phyloP scores from a whole-genome alignment of 2,797 vertebrate species.

The Pithecia hirsuta region DNA sequence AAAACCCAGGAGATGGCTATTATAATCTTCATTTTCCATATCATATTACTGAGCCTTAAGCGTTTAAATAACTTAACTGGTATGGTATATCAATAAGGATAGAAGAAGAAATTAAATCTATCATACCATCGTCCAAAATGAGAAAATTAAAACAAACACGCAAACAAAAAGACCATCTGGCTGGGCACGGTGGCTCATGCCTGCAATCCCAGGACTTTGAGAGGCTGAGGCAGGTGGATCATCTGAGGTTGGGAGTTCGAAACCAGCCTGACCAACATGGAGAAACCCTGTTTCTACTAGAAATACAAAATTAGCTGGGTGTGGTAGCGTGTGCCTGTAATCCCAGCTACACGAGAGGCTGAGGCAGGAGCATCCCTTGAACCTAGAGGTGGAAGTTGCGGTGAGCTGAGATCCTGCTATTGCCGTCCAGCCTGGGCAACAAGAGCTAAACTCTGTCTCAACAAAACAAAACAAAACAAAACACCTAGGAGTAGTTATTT shows the following conservation, averaged over 20 bases:
- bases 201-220: not conserved
- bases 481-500: not conserved
- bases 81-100: not conserved
- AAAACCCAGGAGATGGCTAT: not conserved
- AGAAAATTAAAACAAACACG: not conserved
- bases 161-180: not conserved
- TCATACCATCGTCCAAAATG: not conserved
- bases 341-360: not conserved
- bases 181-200: not conserved
- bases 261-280: not conserved
- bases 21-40: not conserved
- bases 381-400: not conserved
- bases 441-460: not conserved
- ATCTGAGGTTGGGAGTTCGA: not conserved
- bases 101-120: not conserved
- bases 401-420: not conserved
- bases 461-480: not conserved
- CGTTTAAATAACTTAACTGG: not conserved
- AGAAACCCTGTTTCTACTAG: not conserved
- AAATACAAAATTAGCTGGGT: not conserved
- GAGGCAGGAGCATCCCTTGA: not conserved
- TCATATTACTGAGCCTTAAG: not conserved
- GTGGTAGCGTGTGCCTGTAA: not conserved
- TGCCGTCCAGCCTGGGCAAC: not conserved
- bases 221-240: not conserved